A percentile compares a stretch with the other conserved stretches of the same genome.
Evolutionary conservation across 2,888 invertebrate genomes (phyloP).

Genomic region (Leptopilina drosophilae): DNA sequence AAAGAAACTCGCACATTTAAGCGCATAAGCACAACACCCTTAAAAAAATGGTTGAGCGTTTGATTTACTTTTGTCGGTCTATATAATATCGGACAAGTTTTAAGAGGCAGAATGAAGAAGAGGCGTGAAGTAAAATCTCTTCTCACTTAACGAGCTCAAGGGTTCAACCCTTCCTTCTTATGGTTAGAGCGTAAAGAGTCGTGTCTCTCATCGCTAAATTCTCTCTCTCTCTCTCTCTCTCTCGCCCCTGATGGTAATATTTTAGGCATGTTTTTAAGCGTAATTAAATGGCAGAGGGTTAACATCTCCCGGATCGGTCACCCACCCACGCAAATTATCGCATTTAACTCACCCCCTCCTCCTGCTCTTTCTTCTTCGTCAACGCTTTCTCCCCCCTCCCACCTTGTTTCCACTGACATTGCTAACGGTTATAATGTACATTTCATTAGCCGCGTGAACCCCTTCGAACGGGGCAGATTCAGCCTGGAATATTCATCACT

Average conservation of each 20-base stretch:
- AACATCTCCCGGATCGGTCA: constrained; percentile 63
- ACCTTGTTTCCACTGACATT: constrained; percentile 45
- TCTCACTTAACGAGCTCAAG: constrained; percentile 68
- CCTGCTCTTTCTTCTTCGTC: constrained; percentile 54
- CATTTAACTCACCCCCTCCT: constrained; percentile 67
- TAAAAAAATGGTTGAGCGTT: constrained; percentile 22
- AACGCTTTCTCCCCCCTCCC: constrained; percentile 41
- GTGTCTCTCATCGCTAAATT: constrained; percentile 52
- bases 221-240: neutral
- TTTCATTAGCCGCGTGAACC: constrained; percentile 74
- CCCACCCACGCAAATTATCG: constrained; percentile 76
- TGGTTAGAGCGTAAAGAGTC: constrained; percentile 45
- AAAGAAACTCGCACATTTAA: neutral
- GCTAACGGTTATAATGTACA: constrained; percentile 70
- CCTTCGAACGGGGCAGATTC: constrained; percentile 65
- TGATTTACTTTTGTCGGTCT: constrained; percentile 36
- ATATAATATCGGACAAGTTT: constrained; percentile 36
- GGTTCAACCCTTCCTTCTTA: constrained; percentile 68
- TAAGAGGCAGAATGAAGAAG: constrained; percentile 19
- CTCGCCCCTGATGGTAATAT: constrained; percentile 73
- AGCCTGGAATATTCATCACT: constrained; percentile 74
- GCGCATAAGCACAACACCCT: neutral
- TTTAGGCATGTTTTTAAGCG: constrained; percentile 76
- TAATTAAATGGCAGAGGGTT: constrained; percentile 75
- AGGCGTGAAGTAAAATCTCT: constrained; percentile 63